These are phyloP conservation scores for Peromyscus maniculatus DNA, from an alignment of 2,113 vertebrate species.

Conservation along the genomic window DNA sequence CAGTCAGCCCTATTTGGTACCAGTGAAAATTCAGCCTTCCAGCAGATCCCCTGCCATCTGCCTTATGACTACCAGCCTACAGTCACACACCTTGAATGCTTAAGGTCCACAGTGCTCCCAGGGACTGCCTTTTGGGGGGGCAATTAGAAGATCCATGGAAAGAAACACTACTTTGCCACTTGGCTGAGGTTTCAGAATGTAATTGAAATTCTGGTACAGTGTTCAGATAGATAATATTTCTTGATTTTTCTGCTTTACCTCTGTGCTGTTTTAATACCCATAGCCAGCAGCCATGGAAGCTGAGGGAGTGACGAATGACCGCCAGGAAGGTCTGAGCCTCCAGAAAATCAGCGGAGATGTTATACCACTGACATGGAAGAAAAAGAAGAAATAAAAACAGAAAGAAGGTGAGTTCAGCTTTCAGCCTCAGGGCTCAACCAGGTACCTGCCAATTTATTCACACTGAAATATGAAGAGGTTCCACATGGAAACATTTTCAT, in stretches of 20 bases:
- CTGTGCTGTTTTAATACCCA: constrained; percentile 8
- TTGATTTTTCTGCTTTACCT: constrained; percentile 23
- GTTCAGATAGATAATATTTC: constrained; percentile 44
- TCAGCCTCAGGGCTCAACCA: constrained; percentile 46
- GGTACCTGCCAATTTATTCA: constrained; percentile 71
- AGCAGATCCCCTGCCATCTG: constrained; percentile 79
- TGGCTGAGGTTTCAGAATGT: constrained; percentile 77
- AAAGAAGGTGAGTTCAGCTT: constrained; percentile 45
- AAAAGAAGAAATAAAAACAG: constrained; percentile 59
- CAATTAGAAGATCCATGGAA: constrained; percentile 83
- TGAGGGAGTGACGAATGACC: constrained; percentile 59
- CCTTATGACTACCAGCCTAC: constrained; percentile 66
- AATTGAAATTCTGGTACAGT: constrained; percentile 68
- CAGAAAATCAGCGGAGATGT: constrained; percentile 64
- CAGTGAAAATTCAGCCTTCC: constrained; percentile 83
- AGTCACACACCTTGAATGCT: constrained; percentile 78
- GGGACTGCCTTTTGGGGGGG: constrained; percentile 66
- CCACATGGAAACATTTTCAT: constrained; percentile 59
- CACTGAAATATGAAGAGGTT: constrained; percentile 63
- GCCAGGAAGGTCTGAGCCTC: constrained; percentile 32
- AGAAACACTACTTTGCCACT: constrained; percentile 81
- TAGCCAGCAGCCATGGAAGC: constrained; percentile 52
- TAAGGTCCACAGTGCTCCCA: constrained; percentile 72
- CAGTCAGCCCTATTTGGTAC: constrained; percentile 75
- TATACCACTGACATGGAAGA: constrained; percentile 43